phyloP scores from a whole-genome alignment of 2,113 vertebrate species.

The Machaerirhynchus nigripectus region DNA sequence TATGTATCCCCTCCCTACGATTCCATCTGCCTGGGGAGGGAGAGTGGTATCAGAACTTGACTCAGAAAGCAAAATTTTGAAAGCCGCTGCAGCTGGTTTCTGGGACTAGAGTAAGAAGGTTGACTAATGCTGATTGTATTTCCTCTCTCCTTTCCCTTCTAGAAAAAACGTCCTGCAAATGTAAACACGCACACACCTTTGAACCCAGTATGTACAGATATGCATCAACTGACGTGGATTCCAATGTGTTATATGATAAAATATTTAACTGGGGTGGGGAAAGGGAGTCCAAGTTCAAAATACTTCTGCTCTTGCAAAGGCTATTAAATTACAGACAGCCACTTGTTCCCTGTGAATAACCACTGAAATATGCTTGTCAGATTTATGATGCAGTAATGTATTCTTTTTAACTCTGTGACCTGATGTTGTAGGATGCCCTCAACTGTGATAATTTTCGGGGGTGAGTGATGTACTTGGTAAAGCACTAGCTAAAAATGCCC shows the following conservation, averaged over 20 bases:
- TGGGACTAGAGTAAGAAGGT: neutral
- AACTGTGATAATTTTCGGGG: neutral
- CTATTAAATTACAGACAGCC: constrained; percentile 28
- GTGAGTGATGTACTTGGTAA: neutral
- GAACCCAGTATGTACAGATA: constrained; percentile 37
- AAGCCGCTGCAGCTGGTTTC: neutral
- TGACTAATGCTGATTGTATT: constrained; percentile 32
- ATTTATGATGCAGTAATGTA: neutral
- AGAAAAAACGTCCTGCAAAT: neutral
- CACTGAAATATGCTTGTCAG: neutral
- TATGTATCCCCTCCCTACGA: neutral
- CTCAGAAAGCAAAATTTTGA: neutral
- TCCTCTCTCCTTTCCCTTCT: constrained; percentile 28
- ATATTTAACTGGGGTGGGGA: constrained; percentile 46
- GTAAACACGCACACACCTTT: constrained; percentile 47
- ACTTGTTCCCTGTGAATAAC: constrained; percentile 37
- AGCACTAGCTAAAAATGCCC: neutral
- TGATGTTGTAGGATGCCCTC: neutral
- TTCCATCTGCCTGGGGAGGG: neutral
- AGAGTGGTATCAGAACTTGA: neutral
- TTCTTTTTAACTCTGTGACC: neutral
- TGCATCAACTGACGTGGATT: constrained; percentile 41
- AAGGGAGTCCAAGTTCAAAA: constrained; percentile 46
- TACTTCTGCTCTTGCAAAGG: constrained; percentile 17
- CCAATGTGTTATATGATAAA: neutral